phyloP scores from a whole-genome alignment of 1,140 invertebrate species.

The Sitophilus oryzae region DNA sequence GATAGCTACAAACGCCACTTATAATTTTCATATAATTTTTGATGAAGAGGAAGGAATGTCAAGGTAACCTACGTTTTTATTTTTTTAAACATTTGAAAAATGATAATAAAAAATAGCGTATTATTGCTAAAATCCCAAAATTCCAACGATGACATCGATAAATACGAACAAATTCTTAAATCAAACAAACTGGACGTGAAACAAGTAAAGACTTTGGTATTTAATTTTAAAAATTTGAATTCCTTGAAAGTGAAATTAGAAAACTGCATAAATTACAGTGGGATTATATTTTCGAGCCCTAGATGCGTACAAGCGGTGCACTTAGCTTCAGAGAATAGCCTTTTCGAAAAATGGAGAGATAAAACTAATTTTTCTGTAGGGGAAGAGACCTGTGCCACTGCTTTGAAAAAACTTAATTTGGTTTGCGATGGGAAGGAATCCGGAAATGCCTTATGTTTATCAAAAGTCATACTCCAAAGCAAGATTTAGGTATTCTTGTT shows the following conservation, averaged over 20 bases:
- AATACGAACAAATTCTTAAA: slow-evolving; percentile 34
- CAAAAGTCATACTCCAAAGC: slow-evolving; percentile 41
- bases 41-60: too few species aligned
- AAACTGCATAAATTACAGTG: slow-evolving; percentile 36
- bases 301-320: slow-evolving; percentile 43
- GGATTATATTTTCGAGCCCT: slow-evolving; percentile 47
- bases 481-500: slow-evolving; percentile 14
- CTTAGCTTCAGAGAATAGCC: slow-evolving; percentile 27
- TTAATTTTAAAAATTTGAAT: slow-evolving; percentile 43
- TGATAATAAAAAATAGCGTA: slow-evolving; percentile 29
- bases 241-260: slow-evolving; percentile 37
- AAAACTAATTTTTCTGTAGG: slow-evolving; percentile 47
- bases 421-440: slow-evolving; percentile 39
- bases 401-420: slow-evolving; percentile 36
- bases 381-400: slow-evolving; percentile 41
- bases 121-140: slow-evolving; percentile 36
- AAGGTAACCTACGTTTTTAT: too few species aligned
- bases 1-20: too few species aligned
- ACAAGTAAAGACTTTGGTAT: slow-evolving; percentile 41
- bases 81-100: too few species aligned
- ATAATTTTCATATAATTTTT: too few species aligned
- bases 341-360: slow-evolving; percentile 35
- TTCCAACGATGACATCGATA: slow-evolving; percentile 28
- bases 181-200: slow-evolving; percentile 32
- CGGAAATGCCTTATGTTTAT: slow-evolving; percentile 45